Evolutionary conservation across 1,140 invertebrate genomes (phyloP).

Genomic region (Samia ricini): DNA sequence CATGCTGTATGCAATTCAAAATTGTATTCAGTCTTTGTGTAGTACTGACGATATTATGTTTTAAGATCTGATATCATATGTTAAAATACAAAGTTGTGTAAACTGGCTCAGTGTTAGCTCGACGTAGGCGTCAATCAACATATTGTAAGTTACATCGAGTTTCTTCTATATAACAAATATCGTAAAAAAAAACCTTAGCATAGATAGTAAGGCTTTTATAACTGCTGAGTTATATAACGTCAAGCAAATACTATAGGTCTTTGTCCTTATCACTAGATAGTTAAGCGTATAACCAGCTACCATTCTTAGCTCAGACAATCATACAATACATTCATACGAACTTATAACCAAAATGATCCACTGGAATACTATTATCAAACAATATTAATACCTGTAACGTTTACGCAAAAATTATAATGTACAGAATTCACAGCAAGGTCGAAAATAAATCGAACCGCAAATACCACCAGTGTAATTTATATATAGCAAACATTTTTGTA

Average conservation of each 20-base stretch:
- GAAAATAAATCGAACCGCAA: constrained; percentile 26
- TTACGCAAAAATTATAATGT: constrained; percentile 23
- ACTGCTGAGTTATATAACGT: no score
- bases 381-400: constrained; percentile 18
- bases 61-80: background rate
- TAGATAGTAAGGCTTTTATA: no score
- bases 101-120: no score
- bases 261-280: no score
- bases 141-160: no score
- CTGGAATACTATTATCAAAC: constrained; percentile 13
- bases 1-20: background rate
- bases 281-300: no score
- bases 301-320: no score
- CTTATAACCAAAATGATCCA: constrained; percentile 16
- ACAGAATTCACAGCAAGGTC: constrained; percentile 26
- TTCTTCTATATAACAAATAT: no score
- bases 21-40: background rate
- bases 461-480: constrained; percentile 26
- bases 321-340: background rate
- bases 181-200: no score
- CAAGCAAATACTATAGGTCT: no score
- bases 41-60: background rate
- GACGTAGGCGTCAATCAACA: no score
- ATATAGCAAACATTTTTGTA: constrained; percentile 29
- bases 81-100: no score